Percentiles rank a stretch among this genome's conserved stretches.
Evolutionary conservation across 2,888 invertebrate genomes (phyloP).

Genomic region (Plagodis pulveraria): DNA sequence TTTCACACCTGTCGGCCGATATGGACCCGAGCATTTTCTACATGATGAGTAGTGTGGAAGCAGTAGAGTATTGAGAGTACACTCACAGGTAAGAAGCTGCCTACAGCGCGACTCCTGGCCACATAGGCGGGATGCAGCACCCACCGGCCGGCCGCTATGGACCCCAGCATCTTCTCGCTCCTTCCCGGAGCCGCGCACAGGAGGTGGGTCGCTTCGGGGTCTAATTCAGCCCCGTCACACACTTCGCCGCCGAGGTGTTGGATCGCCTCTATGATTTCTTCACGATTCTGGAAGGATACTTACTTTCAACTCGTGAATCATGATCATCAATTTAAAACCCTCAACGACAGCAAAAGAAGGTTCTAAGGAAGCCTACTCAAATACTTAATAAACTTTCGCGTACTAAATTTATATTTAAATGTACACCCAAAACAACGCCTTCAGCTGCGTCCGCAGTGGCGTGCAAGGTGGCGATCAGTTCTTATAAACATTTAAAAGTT

Average conservation of each 20-base stretch:
- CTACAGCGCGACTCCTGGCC: slow-evolving; percentile 86
- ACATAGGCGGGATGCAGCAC: slow-evolving; percentile 93
- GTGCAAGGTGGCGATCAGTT: too few species aligned
- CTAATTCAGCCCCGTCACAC: slow-evolving; percentile 74
- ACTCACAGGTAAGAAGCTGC: slow-evolving; percentile 86
- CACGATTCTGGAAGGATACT: slow-evolving; percentile 67
- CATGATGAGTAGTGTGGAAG: background rate
- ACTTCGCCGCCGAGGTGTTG: slow-evolving; percentile 87
- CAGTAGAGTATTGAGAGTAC: background rate
- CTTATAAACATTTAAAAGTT: too few species aligned
- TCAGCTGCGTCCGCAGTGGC: too few species aligned
- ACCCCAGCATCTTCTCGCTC: slow-evolving; percentile 94
- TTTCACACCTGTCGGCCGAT: too few species aligned
- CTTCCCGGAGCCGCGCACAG: slow-evolving; percentile 90
- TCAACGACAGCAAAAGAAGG: too few species aligned
- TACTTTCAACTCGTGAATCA: background rate
- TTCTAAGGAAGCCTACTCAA: too few species aligned
- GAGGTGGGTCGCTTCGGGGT: slow-evolving; percentile 89
- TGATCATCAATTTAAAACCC: too few species aligned
- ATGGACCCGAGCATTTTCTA: too few species aligned
- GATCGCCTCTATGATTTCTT: slow-evolving; percentile 83
- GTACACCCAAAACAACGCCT: too few species aligned
- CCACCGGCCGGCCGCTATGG: slow-evolving; percentile 96
- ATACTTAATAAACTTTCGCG: too few species aligned
- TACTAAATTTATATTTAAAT: too few species aligned